Percentiles rank a stretch among this genome's conserved stretches.
phyloP scores from a whole-genome alignment of 2,888 invertebrate species.

The Reticulitermes lucifugus region DNA sequence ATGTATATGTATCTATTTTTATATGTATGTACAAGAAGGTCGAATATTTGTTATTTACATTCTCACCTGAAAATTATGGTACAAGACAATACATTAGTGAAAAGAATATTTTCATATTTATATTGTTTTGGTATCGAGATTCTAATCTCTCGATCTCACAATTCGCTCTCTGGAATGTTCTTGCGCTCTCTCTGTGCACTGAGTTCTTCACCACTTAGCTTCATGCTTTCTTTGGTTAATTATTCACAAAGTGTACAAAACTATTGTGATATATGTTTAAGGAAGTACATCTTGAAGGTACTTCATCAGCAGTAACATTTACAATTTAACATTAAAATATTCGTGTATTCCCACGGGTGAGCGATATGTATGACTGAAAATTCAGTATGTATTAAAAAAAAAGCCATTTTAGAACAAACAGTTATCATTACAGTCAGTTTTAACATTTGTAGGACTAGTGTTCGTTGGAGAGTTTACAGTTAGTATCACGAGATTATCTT shows the following conservation, averaged over 20 bases:
- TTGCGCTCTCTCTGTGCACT: slow-evolving; percentile 20
- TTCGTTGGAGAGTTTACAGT: neutral
- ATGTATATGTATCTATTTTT: slow-evolving; percentile 10
- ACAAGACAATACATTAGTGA: slow-evolving; percentile 24
- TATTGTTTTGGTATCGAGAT: slow-evolving; percentile 21
- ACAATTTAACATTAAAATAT: slow-evolving; percentile 46
- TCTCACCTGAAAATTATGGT: slow-evolving; percentile 27
- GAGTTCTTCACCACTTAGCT: neutral
- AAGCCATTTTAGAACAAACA: slow-evolving; percentile 21
- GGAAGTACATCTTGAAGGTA: neutral
- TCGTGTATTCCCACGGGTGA: slow-evolving; percentile 50
- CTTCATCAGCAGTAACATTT: neutral
- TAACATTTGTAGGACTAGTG: neutral
- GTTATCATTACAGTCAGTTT: neutral
- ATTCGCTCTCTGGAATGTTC: slow-evolving; percentile 18
- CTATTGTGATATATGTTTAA: slow-evolving; percentile 41
- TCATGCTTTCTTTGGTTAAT: neutral
- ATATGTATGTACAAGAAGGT: slow-evolving; percentile 28
- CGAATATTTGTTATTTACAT: slow-evolving; percentile 19
- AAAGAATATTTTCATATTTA: slow-evolving; percentile 34
- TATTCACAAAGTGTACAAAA: slow-evolving; percentile 54
- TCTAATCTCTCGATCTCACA: neutral
- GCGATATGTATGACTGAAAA: slow-evolving; percentile 52
- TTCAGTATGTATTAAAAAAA: slow-evolving; percentile 17
- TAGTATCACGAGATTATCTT: neutral